Conservation (phyloP, 2,797 vertebrate genomes). For the Lemur catta region DNA sequence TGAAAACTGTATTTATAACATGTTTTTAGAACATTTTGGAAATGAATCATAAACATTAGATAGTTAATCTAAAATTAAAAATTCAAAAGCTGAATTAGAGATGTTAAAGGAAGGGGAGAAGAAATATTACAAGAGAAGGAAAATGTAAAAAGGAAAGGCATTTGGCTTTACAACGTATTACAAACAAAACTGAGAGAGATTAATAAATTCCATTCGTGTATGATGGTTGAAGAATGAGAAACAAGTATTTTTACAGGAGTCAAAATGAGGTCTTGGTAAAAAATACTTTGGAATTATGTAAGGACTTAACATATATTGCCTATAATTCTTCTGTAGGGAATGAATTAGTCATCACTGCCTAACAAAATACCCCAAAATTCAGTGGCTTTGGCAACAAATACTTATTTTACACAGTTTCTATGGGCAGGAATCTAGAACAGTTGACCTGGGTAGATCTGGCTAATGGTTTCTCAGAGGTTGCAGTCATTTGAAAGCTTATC, state of each 20-base stretch:
- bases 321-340: background rate
- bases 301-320: background rate
- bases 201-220: background rate
- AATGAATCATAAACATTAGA: background rate
- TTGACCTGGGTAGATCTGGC: background rate
- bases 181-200: background rate
- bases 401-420: background rate
- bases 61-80: constrained; percentile 4
- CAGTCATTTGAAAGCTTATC: background rate
- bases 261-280: background rate
- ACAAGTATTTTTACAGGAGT: background rate
- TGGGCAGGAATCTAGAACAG: background rate
- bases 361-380: background rate
- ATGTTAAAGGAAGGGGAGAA: background rate
- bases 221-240: background rate
- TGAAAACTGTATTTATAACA: background rate
- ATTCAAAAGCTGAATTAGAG: constrained; percentile 1
- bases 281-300: background rate
- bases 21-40: background rate
- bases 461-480: background rate
- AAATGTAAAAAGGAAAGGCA: background rate
- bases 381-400: background rate
- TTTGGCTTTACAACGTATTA: background rate
- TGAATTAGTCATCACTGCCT: background rate
- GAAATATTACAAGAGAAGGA: background rate